Conservation (phyloP, 1,140 invertebrate genomes). For the Achatina immaculata region DNA sequence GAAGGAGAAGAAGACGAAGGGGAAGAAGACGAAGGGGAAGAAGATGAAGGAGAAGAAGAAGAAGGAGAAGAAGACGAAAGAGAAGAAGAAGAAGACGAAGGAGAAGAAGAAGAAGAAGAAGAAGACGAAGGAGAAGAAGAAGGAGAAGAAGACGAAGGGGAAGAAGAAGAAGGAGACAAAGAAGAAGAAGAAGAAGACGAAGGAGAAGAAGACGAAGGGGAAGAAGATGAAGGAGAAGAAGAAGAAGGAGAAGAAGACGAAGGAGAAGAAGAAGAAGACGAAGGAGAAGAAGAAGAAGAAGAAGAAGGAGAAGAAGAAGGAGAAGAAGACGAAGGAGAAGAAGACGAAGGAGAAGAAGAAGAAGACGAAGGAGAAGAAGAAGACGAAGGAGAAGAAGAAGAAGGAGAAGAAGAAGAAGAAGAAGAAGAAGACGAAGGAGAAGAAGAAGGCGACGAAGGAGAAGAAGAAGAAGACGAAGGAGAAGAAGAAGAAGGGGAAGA, state of each 20-base stretch:
- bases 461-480: conserved; percentile 24
- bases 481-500: conserved; percentile 34
- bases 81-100: conserved; percentile 25
- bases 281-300: conserved; percentile 37
- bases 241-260: conserved; percentile 36
- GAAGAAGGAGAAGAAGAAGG: conserved; percentile 3
- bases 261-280: conserved; percentile 28
- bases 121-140: neutral
- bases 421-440: neutral
- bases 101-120: conserved; percentile 39
- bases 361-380: conserved; percentile 23
- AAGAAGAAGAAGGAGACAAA: neutral
- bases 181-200: conserved; percentile 26
- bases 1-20: neutral
- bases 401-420: neutral
- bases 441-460: conserved; percentile 32
- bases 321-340: neutral
- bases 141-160: neutral
- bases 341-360: conserved; percentile 1
- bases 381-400: conserved; percentile 5
- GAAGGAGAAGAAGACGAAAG: conserved; percentile 38
- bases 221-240: neutral
- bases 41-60: neutral
- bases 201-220: neutral
- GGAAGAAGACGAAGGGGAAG: neutral